Evolutionary conservation across 2,888 invertebrate genomes (phyloP), one percentile per base, ranked within the genome.

Genomic region (Tipula confusa): DNA sequence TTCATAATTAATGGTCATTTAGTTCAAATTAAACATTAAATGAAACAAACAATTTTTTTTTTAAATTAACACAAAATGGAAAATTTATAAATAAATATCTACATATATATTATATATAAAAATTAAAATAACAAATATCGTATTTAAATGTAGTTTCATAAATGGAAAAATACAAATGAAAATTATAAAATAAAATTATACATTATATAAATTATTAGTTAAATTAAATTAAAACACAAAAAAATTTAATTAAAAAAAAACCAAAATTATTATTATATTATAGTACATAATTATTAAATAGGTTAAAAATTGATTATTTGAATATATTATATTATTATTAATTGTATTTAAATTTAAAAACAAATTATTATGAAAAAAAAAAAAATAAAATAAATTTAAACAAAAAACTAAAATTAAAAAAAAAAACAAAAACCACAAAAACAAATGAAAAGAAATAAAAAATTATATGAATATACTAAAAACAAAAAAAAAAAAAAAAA

Each of bases 111-210:
- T n/a, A n/a, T 38, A 38, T 7, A 64, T 24, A 64, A 64, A 64
- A 38, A 43, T 43, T n/a, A n/a, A n/a, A n/a, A 24, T 9, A n/a
- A 64, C 11, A 24, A 64, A 24, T 64, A 64, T 64, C 64, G 18
- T 64, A 64, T 64, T 64, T 64, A 64, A 64, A 64, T 64, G 64
- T 64, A 64, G 64, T 64, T 64, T 64, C 64, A 64, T 64, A 64
- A 64, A 64, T 64, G 43, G n/a, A 43, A 43, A 64, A 64, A 64
- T 64, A 15, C 43, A 43, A 64, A 1, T 64, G 64, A 64, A 24
- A 64, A n/a, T n/a, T n/a, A n/a, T n/a, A n/a, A 64, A 64, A 64
- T 15, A 15, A 64, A 9, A 64, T 31, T 43, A n/a, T n/a, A n/a
- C n/a, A n/a, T 33, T 33, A 33, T 33, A 33, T 33, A n/a, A 64